A percentile compares a stretch with the other conserved stretches of the same genome.
These are phyloP conservation scores for Rhyzopertha dominica DNA, from an alignment of 1,140 invertebrate species.

Conservation along the genomic window DNA sequence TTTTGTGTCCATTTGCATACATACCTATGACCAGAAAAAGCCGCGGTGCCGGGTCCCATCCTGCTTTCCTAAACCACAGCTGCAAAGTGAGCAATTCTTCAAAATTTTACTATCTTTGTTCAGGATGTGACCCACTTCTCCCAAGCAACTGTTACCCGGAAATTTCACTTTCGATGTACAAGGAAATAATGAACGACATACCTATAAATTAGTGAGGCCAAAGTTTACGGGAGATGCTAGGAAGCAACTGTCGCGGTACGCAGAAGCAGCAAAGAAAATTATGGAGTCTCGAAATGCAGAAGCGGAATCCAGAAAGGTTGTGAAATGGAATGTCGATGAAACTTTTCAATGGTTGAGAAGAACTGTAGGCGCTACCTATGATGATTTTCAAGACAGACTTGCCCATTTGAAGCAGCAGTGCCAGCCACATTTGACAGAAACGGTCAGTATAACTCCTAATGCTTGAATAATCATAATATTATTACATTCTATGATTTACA, in stretches of 20 bases:
- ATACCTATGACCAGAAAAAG: too few relatives aligned
- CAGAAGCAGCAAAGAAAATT: conserved; percentile 94
- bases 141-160: conserved; percentile 89
- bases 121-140: conserved; percentile 78
- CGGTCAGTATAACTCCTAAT: too few relatives aligned
- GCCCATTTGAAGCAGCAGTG: conserved; percentile 79
- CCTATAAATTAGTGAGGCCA: conserved; percentile 89
- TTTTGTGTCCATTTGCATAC: too few relatives aligned
- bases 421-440: conserved; percentile 90
- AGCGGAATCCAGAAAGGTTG: conserved; percentile 91
- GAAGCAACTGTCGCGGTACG: conserved; percentile 93
- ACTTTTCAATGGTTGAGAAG: conserved; percentile 93
- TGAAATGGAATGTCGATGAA: conserved; percentile 98
- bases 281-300: conserved; percentile 89
- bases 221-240: conserved; percentile 93
- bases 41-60: too few relatives aligned
- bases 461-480: too few relatives aligned
- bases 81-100: too few relatives aligned
- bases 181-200: conserved; percentile 98
- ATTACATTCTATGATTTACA: too few relatives aligned
- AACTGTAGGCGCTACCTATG: conserved; percentile 92
- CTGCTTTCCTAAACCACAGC: too few relatives aligned
- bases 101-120: conserved; percentile 30
- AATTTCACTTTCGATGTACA: conserved; percentile 91
- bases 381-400: conserved; percentile 85